Evolutionary conservation across 2,113 vertebrate genomes (phyloP).

Genomic region (Amphiprion ocellaris): DNA sequence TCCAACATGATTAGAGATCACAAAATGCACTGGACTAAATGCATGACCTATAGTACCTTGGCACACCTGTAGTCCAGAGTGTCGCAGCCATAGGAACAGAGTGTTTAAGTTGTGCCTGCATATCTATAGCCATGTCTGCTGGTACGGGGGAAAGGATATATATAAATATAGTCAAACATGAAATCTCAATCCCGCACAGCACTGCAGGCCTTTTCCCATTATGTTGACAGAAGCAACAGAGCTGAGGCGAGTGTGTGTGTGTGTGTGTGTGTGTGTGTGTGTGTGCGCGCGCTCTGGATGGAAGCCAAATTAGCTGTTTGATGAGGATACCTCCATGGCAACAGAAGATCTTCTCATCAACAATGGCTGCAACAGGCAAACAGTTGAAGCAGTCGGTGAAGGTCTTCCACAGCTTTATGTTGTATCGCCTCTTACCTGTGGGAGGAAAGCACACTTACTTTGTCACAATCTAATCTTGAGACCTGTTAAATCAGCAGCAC

Average conservation of each 20-base stretch:
- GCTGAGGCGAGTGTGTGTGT: constrained; percentile 14
- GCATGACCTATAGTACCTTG: too few relatives aligned
- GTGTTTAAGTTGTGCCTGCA: not conserved
- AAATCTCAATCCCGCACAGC: constrained; percentile 27
- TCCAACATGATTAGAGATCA: too few relatives aligned
- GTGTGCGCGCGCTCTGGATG: constrained; percentile 9
- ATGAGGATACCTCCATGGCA: constrained; percentile 93
- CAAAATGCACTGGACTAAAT: too few relatives aligned
- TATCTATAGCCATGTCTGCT: constrained; percentile 2
- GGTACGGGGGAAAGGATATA: not conserved
- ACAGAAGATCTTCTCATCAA: constrained; percentile 99
- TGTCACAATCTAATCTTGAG: constrained; percentile 58
- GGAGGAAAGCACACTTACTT: constrained; percentile 14
- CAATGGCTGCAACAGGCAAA: constrained; percentile 95
- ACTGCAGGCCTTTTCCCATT: constrained; percentile 33
- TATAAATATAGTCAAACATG: constrained; percentile 18
- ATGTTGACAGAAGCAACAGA: constrained; percentile 64
- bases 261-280: not conserved
- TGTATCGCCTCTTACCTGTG: constrained; percentile 96
- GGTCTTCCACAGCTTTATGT: constrained; percentile 99
- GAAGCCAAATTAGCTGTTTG: constrained; percentile 51
- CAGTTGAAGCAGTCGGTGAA: constrained; percentile 99
- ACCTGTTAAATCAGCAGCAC: constrained; percentile 31
- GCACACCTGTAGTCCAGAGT: not conserved
- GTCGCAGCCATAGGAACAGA: not conserved